Evolutionary conservation across 2,888 invertebrate species (phyloP), one percentile per base, ranked within the genome.

Genomic region (Drosophila macrospina): DNA sequence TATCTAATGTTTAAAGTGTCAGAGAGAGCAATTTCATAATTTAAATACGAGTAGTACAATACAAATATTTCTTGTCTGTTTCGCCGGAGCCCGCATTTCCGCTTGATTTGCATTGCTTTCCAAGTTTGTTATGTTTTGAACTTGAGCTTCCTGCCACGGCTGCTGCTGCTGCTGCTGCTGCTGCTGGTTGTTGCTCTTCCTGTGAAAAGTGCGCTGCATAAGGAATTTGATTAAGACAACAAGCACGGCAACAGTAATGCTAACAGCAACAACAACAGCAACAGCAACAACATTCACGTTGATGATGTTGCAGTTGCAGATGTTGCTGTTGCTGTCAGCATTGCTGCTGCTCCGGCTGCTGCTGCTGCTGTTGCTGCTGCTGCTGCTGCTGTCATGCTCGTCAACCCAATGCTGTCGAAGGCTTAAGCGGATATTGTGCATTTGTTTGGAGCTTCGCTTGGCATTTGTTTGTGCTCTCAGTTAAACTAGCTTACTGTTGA

Each of bases 41-140:
- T 70, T 50, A 34, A 24, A 41, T 36, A 41, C 37, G 24, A 24
- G 13, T 11, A 20, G 15, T 34, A 28, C 37, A 69, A 65, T 34
- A 28, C 37, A 69, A 65, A 71, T 65, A 69, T 74, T 71, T 60
- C 39, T 45, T 47, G 65, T 44, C 45, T 56, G 74, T 66, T 72
- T 42, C 32, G 52, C 69, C 67, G 65, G 50, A 51, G 37, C 24
- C 79, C 77, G 74, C 88, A 83, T 90, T 86, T 90, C 90, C 89
- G 78, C 68, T 71, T 85, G 76, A 88, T 88, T 90, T 89, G 88
- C 83, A 83, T 83, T 77, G 70, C 79, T 72, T 72, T 73, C 65
- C 68, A 88, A 90, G 83, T 89, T 89, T 89, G 88, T 90, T 87
- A 73, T 89, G 84, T 85, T 85, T 83, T 87, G 74, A 89, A 86